A percentile compares a stretch with the other conserved stretches of the same genome.
These are phyloP conservation scores for Oryzias javanicus DNA, from an alignment of 2,113 vertebrate genomes.

Conservation along the genomic window DNA sequence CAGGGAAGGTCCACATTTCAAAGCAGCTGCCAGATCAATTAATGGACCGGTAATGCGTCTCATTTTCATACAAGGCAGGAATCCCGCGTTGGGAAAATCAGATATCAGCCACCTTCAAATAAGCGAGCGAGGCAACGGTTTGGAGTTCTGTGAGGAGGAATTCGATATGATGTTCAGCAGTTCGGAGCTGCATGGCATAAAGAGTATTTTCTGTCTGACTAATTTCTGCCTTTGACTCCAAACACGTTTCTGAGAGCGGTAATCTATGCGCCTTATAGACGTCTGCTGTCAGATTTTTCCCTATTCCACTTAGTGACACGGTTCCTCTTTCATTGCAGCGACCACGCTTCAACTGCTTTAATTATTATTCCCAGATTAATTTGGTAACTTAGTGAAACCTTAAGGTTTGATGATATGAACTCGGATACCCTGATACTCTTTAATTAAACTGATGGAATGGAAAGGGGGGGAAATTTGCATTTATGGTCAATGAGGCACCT, in stretches of 20 bases:
- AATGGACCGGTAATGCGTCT: constrained; percentile 73
- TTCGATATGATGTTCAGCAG: constrained; percentile 32
- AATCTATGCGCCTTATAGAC: too few relatives aligned
- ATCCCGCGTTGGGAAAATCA: constrained; percentile 48
- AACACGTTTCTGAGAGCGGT: neutral
- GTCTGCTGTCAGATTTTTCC: too few relatives aligned
- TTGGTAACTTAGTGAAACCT: too few relatives aligned
- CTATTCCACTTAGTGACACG: too few relatives aligned
- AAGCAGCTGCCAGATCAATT: constrained; percentile 69
- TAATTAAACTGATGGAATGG: neutral
- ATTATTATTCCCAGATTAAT: too few relatives aligned
- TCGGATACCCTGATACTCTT: too few relatives aligned
- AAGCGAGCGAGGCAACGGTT: constrained; percentile 17
- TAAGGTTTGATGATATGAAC: too few relatives aligned
- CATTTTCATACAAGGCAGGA: constrained; percentile 64
- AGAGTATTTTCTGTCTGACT: constrained; percentile 13
- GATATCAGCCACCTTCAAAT: constrained; percentile 57
- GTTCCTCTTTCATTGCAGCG: too few relatives aligned
- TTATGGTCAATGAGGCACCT: neutral
- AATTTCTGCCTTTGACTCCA: constrained; percentile 10
- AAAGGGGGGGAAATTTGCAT: neutral
- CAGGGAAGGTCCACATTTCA: constrained; percentile 72
- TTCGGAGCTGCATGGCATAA: neutral
- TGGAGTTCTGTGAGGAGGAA: constrained; percentile 32
- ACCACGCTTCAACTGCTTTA: too few relatives aligned